phyloP scores from a whole-genome alignment of 2,888 invertebrate species.

The Polyommatus iphigenia region DNA sequence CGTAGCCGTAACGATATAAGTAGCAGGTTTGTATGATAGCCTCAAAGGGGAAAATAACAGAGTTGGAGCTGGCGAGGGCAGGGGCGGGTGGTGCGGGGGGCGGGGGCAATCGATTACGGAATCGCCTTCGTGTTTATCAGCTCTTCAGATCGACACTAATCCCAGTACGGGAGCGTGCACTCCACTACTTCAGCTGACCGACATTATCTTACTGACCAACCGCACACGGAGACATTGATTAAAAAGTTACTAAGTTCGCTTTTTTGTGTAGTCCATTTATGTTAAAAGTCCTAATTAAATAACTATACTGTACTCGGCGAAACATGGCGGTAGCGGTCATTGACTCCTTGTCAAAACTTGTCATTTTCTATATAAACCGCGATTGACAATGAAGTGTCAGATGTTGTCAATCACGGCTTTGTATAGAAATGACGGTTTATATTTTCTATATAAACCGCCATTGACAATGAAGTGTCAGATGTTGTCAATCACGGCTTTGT shows the following conservation, averaged over 20 bases:
- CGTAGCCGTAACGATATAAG: conserved; percentile 42
- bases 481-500: too few species aligned
- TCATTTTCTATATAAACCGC: too few species aligned
- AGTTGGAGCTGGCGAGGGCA: background rate
- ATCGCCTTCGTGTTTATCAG: conserved; percentile 63
- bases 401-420: too few species aligned
- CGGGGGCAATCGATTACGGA: conserved; percentile 52
- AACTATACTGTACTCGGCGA: too few species aligned
- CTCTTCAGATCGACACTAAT: conserved; percentile 63
- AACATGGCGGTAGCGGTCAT: too few species aligned
- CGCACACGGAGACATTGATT: background rate
- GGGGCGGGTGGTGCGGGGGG: conserved; percentile 30
- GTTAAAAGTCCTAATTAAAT: background rate
- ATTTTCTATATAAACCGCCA: too few species aligned
- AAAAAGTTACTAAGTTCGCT: background rate
- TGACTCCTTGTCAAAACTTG: too few species aligned
- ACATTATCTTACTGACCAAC: conserved; percentile 24
- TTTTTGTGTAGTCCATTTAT: background rate
- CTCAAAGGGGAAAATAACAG: conserved; percentile 22
- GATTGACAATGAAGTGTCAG: too few species aligned
- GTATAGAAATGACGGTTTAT: too few species aligned
- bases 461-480: too few species aligned
- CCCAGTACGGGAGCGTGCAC: conserved; percentile 61
- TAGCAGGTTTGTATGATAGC: conserved; percentile 4
- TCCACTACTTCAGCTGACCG: conserved; percentile 42